These are phyloP conservation scores for Acropora yongei DNA, from an alignment of 64 coral and sea anemone genomes.

Conservation along the genomic window DNA sequence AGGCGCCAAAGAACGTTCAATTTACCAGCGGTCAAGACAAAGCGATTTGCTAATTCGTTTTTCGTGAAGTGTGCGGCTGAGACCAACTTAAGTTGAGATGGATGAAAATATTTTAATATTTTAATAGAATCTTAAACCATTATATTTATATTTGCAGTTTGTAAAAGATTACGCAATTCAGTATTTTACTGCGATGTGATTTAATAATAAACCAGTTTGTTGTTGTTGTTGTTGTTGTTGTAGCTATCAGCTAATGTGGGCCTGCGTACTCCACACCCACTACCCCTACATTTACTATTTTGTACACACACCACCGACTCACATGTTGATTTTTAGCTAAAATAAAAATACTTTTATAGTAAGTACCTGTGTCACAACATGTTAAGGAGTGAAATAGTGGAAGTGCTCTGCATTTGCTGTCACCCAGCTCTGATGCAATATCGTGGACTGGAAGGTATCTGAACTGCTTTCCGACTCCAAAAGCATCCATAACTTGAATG, in stretches of 20 bases:
- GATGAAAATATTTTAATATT: too few relatives aligned
- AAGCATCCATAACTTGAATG: constrained; percentile 30
- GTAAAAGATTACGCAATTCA: too few relatives aligned
- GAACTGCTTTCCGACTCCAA: constrained; percentile 51
- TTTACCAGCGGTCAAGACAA: too few relatives aligned
- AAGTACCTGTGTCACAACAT: neutral
- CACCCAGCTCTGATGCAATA: neutral
- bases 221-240: too few relatives aligned
- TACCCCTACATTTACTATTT: neutral
- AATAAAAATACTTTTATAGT: neutral
- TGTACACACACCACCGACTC: neutral
- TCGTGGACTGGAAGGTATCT: constrained; percentile 45
- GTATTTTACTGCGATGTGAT: too few relatives aligned
- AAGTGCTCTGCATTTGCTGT: neutral
- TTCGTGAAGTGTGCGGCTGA: too few relatives aligned
- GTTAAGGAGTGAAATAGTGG: neutral
- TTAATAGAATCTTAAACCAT: too few relatives aligned
- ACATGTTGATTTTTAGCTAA: neutral
- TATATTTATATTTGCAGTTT: too few relatives aligned
- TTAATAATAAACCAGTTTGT: too few relatives aligned
- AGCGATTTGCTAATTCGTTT: too few relatives aligned
- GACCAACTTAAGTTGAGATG: too few relatives aligned
- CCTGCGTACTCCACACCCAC: neutral
- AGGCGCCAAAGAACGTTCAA: too few relatives aligned
- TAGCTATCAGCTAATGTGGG: neutral